A percentile compares a stretch with the other conserved stretches of the same genome.
Conservation (phyloP, 1,140 invertebrate genomes). For the Philaenus spumarius region DNA sequence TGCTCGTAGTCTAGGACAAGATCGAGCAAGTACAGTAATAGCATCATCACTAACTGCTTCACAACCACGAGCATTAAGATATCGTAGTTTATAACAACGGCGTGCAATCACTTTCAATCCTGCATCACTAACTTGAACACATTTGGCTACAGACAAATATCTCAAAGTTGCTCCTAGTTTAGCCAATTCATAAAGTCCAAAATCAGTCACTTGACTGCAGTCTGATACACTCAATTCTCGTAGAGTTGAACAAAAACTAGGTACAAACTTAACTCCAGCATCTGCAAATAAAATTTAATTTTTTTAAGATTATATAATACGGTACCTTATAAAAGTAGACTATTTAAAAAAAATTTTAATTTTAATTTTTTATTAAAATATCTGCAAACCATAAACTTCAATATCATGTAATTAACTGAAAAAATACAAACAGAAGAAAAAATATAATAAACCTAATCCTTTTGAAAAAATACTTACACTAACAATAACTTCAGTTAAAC, state of each 20-base stretch:
- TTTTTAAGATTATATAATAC: too few species aligned
- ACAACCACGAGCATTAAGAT: slow-evolving; percentile 84
- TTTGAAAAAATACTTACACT: too few species aligned
- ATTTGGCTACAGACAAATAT: slow-evolving; percentile 85
- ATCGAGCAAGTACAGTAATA: slow-evolving; percentile 71
- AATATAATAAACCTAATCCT: too few species aligned
- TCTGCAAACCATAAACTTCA: too few species aligned
- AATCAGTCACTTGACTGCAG: slow-evolving; percentile 83
- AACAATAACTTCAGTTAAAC: too few species aligned
- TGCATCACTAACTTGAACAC: slow-evolving; percentile 76
- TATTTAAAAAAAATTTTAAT: too few species aligned
- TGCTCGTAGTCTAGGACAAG: slow-evolving; percentile 74
- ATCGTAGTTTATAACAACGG: slow-evolving; percentile 81
- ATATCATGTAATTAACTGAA: too few species aligned
- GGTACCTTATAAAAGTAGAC: too few species aligned
- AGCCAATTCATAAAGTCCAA: slow-evolving; percentile 82
- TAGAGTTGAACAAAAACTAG: slow-evolving; percentile 75
- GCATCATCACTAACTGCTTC: slow-evolving; percentile 88
- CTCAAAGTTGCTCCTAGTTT: slow-evolving; percentile 75
- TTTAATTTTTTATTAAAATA: too few species aligned
- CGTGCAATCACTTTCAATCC: slow-evolving; percentile 80
- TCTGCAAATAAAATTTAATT: too few species aligned
- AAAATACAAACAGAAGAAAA: too few species aligned
- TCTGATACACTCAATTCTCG: slow-evolving; percentile 86
- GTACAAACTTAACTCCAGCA: slow-evolving; percentile 69